Percentiles rank a stretch among this genome's conserved stretches.
These are phyloP conservation scores for Antennarius maculatus DNA, from an alignment of 2,797 vertebrate genomes.

Conservation along the genomic window DNA sequence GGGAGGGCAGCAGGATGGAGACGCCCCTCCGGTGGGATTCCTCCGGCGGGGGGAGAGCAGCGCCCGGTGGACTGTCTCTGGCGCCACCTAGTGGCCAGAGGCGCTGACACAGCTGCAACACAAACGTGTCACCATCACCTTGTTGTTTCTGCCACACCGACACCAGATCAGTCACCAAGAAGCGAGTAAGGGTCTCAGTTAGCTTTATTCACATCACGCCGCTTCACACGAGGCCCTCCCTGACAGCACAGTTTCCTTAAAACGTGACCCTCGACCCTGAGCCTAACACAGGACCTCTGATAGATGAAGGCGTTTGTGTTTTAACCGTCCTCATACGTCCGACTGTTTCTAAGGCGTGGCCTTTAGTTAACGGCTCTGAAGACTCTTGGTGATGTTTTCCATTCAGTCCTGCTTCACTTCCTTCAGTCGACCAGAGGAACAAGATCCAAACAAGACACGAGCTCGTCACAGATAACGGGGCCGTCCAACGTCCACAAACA, in stretches of 20 bases:
- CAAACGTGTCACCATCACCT: background rate
- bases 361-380: conserved; percentile 2
- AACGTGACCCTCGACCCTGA: background rate
- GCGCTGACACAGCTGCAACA: background rate
- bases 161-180: background rate
- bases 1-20: no score
- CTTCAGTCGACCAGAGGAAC: background rate
- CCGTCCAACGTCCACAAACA: background rate
- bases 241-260: no score
- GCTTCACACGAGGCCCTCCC: no score
- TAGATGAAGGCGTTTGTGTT: background rate
- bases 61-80: conserved; percentile 3
- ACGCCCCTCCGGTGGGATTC: no score
- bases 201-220: no score
- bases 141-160: background rate
- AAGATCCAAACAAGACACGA: conserved; percentile 3
- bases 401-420: background rate
- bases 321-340: background rate
- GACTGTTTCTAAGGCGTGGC: background rate
- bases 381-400: conserved; percentile 19
- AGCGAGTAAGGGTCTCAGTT: background rate
- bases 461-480: background rate
- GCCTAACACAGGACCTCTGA: background rate
- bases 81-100: conserved; percentile 38
- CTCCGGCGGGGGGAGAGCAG: no score